Conservation (phyloP, 2,113 vertebrate species). For the Zosterops japonicus region DNA sequence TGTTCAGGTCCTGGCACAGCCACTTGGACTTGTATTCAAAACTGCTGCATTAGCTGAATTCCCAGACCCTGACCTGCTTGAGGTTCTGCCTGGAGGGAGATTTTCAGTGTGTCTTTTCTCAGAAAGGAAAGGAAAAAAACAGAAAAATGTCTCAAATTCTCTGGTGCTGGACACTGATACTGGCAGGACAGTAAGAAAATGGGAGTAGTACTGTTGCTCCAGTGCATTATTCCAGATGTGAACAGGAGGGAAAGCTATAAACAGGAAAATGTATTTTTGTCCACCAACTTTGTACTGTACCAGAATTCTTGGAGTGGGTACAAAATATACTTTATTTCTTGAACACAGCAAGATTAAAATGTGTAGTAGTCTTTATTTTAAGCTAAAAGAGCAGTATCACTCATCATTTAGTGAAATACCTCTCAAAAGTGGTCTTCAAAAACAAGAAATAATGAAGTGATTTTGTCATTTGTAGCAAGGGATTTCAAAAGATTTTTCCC, state of each 20-base stretch:
- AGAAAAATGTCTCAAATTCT: constrained; percentile 12
- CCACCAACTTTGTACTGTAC: not conserved
- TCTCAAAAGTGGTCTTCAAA: not conserved
- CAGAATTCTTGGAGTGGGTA: constrained; percentile 20
- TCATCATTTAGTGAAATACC: not conserved
- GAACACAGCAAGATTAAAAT: not conserved
- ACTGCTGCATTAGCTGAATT: constrained; percentile 51
- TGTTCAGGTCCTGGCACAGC: constrained; percentile 54
- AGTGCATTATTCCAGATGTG: constrained; percentile 67
- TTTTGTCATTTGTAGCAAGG: not conserved
- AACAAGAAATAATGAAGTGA: not conserved
- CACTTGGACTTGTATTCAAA: constrained; percentile 33
- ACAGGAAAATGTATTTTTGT: constrained; percentile 61
- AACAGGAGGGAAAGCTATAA: constrained; percentile 55
- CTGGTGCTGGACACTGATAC: not conserved
- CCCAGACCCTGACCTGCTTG: constrained; percentile 61
- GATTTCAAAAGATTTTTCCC: not conserved
- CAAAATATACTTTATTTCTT: not conserved
- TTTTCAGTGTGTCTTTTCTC: constrained; percentile 6
- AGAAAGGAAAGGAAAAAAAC: constrained; percentile 9
- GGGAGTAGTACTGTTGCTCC: constrained; percentile 15
- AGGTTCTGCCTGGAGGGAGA: constrained; percentile 3
- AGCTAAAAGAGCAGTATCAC: not conserved
- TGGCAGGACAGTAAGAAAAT: constrained; percentile 56
- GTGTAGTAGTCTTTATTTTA: not conserved